phyloP scores from a whole-genome alignment of 2,888 invertebrate genomes.

The Elegia similella region DNA sequence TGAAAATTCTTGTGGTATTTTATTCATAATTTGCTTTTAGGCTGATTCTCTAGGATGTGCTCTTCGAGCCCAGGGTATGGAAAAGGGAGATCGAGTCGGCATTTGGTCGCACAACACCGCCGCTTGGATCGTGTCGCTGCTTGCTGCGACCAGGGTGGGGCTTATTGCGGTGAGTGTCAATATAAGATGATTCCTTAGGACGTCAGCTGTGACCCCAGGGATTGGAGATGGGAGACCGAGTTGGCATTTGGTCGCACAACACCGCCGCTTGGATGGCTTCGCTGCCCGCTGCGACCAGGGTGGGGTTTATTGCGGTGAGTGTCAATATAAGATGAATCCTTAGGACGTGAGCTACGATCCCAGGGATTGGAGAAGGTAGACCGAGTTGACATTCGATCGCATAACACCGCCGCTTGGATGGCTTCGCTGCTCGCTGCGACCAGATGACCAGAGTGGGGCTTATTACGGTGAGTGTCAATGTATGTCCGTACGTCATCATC shows the following conservation, averaged over 20 bases:
- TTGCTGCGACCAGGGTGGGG: slow-evolving; percentile 89
- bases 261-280: slow-evolving; percentile 87
- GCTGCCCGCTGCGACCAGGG: slow-evolving; percentile 86
- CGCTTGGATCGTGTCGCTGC: slow-evolving; percentile 87
- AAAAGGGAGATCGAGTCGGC: slow-evolving; percentile 89
- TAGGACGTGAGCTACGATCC: slow-evolving; percentile 87
- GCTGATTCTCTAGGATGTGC: slow-evolving; percentile 89
- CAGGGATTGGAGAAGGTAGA: slow-evolving; percentile 90
- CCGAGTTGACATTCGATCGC: slow-evolving; percentile 90
- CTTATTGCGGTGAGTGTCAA: slow-evolving; percentile 83
- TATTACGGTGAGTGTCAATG: slow-evolving; percentile 83
- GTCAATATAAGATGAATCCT: slow-evolving; percentile 63
- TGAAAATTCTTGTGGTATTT: too few species aligned
- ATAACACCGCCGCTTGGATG: slow-evolving; percentile 90
- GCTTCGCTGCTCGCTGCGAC: slow-evolving; percentile 86
- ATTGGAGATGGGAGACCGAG: slow-evolving; percentile 86
- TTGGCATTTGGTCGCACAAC: slow-evolving; percentile 93
- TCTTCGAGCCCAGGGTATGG: slow-evolving; percentile 85
- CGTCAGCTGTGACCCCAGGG: slow-evolving; percentile 88
- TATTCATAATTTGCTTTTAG: slow-evolving; percentile 48
- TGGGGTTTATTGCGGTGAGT: slow-evolving; percentile 87
- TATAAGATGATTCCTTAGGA: slow-evolving; percentile 83
- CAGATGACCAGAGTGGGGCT: slow-evolving; percentile 87
- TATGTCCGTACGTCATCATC: too few species aligned
- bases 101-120: slow-evolving; percentile 91